These are phyloP conservation scores for Ochlodes sylvanus DNA, from an alignment of 2,888 invertebrate species.

Conservation along the genomic window DNA sequence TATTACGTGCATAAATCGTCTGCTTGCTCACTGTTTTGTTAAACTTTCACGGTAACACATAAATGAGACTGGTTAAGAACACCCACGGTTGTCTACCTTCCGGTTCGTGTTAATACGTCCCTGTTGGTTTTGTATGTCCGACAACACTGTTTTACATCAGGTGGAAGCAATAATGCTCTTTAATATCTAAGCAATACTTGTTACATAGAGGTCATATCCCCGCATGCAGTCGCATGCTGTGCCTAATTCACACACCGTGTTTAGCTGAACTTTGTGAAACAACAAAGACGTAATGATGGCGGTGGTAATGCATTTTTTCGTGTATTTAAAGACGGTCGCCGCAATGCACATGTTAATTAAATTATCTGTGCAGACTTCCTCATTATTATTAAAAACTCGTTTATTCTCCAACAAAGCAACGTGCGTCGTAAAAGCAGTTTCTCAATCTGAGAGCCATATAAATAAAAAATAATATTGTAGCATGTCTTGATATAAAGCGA, in stretches of 20 bases:
- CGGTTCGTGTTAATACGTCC: constrained; percentile 77
- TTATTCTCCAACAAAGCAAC: constrained; percentile 46
- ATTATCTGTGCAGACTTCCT: constrained; percentile 77
- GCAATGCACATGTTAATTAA: constrained; percentile 73
- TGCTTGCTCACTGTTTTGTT: constrained; percentile 23
- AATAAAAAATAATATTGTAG: constrained; percentile 28
- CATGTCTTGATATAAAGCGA: constrained; percentile 55
- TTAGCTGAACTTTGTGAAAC: constrained; percentile 82
- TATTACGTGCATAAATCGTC: constrained; percentile 15
- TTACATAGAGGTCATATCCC: constrained; percentile 43
- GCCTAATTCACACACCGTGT: constrained; percentile 79
- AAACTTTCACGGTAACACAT: constrained; percentile 44
- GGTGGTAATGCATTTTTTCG: constrained; percentile 78
- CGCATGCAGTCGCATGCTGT: constrained; percentile 56
- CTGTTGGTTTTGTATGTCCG: constrained; percentile 74
- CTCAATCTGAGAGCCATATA: constrained; percentile 24
- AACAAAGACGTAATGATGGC: constrained; percentile 77
- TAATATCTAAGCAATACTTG: constrained; percentile 56
- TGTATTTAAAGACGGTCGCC: constrained; percentile 72
- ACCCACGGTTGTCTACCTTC: constrained; percentile 77
- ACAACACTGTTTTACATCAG: constrained; percentile 56
- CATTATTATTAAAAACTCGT: constrained; percentile 73
- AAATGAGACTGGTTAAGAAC: constrained; percentile 75
- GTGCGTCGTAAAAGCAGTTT: constrained; percentile 30
- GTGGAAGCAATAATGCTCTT: constrained; percentile 59